Evolutionary conservation across 2,888 invertebrate species (phyloP).

Genomic region (Eumacrocentrus americanus): DNA sequence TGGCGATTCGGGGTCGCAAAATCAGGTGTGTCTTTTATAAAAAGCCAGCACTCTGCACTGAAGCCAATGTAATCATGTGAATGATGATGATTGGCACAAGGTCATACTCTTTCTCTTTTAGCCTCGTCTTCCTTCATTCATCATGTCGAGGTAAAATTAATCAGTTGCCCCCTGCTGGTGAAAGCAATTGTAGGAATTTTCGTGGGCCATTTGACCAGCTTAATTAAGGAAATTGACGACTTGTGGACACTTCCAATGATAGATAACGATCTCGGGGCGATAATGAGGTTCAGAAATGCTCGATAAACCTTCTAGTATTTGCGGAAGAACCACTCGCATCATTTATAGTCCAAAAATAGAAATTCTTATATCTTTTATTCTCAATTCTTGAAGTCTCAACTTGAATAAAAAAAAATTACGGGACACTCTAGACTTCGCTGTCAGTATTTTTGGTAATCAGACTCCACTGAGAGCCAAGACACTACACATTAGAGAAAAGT

Average conservation of each 20-base stretch:
- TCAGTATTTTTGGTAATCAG: too few relatives aligned
- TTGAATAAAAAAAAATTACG: constrained; percentile 5
- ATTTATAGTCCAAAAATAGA: constrained; percentile 18
- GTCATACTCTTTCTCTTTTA: background rate
- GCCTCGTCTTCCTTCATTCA: background rate
- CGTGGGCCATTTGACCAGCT: too few relatives aligned
- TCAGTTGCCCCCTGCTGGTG: too few relatives aligned
- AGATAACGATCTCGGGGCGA: too few relatives aligned
- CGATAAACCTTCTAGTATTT: too few relatives aligned
- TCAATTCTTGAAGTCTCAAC: background rate
- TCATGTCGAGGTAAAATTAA: too few relatives aligned
- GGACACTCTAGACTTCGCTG: too few relatives aligned
- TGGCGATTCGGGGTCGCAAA: constrained; percentile 30
- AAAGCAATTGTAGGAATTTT: too few relatives aligned
- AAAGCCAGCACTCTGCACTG: background rate
- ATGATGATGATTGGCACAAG: background rate
- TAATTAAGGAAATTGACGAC: constrained; percentile 3
- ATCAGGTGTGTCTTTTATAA: background rate
- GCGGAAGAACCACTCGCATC: constrained; percentile 8
- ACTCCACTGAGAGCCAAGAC: background rate
- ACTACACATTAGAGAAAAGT: constrained; percentile 18
- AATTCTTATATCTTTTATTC: constrained; percentile 7
- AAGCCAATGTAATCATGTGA: background rate
- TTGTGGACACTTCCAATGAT: too few relatives aligned
- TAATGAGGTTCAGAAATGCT: too few relatives aligned